Conservation (phyloP, 1,140 invertebrate genomes). For the Apis laboriosa region DNA sequence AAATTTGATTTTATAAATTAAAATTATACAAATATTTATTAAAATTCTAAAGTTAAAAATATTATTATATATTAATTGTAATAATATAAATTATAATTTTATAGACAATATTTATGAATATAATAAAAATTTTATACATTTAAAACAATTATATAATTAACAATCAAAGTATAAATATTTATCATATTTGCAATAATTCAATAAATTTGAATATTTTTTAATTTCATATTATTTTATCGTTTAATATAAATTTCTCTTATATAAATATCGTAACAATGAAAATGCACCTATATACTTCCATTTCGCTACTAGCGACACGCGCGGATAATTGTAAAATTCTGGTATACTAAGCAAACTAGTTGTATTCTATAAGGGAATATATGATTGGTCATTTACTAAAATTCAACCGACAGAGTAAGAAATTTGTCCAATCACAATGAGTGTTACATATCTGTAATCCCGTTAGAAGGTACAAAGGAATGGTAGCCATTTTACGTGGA, state of each 20-base stretch:
- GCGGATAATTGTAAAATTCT: slow-evolving; percentile 7
- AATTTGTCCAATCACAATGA: slow-evolving; percentile 28
- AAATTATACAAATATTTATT: not conserved
- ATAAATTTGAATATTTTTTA: not conserved
- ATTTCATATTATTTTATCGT: slow-evolving; percentile 1
- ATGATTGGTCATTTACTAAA: slow-evolving; percentile 21
- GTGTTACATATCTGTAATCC: slow-evolving; percentile 21
- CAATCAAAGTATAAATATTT: not conserved
- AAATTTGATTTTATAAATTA: not conserved
- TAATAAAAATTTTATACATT: not conserved
- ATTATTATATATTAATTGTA: not conserved
- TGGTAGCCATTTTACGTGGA: slow-evolving; percentile 60
- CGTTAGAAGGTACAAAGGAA: slow-evolving; percentile 60
- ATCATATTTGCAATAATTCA: not conserved
- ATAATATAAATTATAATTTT: not conserved
- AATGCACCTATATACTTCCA: slow-evolving; percentile 1
- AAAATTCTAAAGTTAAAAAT: not conserved
- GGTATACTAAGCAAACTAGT: slow-evolving; percentile 4
- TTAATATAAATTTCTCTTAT: not conserved
- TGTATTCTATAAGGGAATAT: not conserved
- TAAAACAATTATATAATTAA: not conserved
- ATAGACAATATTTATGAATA: not conserved
- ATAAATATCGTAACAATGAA: slow-evolving; percentile 13
- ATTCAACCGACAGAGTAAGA: slow-evolving; percentile 28
- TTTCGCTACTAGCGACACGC: slow-evolving; percentile 26